Conservation (phyloP, 2,113 vertebrate genomes). For the Pedetes capensis region DNA sequence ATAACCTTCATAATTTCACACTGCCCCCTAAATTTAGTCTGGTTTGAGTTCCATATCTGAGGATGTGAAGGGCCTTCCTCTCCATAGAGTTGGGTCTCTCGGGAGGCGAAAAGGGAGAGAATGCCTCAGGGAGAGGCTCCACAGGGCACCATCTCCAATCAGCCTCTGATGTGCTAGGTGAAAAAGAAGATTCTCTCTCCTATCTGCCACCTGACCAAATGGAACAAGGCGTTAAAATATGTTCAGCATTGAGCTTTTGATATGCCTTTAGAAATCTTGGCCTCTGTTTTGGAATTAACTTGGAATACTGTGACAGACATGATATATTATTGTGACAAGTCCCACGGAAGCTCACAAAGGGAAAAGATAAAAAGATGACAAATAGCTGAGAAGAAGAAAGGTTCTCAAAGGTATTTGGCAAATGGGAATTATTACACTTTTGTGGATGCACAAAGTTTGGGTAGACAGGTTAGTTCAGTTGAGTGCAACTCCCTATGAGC, state of each 20-base stretch:
- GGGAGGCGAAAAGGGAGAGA: background rate
- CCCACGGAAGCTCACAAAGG: slow-evolving; percentile 1
- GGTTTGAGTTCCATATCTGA: background rate
- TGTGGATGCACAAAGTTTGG: background rate
- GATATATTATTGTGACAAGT: slow-evolving; percentile 27
- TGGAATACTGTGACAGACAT: slow-evolving; percentile 2
- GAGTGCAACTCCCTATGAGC: background rate
- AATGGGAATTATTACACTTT: slow-evolving; percentile 40
- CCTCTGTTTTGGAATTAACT: slow-evolving; percentile 8
- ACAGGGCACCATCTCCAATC: background rate
- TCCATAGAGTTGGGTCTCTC: background rate
- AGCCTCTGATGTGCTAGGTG: background rate
- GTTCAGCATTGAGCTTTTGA: background rate
- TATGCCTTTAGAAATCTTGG: background rate
- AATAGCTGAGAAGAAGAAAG: slow-evolving; percentile 34
- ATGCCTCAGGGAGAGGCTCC: background rate
- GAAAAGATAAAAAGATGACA: slow-evolving; percentile 54
- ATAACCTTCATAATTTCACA: background rate
- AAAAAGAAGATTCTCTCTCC: background rate
- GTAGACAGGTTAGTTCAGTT: background rate
- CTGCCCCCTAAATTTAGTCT: background rate
- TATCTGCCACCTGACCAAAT: background rate
- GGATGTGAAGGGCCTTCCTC: background rate
- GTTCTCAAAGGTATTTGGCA: background rate
- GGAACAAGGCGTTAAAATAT: background rate